A percentile compares a stretch with the other conserved stretches of the same genome.
Conservation (phyloP, 2,888 invertebrate species). For the Patella ulyssiponensis region DNA sequence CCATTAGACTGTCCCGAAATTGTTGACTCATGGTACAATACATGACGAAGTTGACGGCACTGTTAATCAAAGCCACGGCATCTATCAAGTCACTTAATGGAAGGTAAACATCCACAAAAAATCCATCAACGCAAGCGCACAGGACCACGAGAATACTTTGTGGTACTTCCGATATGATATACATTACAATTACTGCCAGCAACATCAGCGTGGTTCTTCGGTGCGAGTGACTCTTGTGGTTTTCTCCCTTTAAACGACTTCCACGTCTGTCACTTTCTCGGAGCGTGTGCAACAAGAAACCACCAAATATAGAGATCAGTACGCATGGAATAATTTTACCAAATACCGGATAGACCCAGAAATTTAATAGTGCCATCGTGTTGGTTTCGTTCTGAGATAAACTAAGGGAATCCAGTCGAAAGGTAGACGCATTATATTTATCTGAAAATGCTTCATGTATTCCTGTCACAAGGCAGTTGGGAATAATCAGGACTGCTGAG, state of each 20-base stretch:
- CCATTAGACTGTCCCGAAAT: conserved; percentile 79
- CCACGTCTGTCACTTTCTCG: conserved; percentile 55
- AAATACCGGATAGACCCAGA: conserved; percentile 93
- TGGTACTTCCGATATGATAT: conserved; percentile 83
- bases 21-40: conserved; percentile 95
- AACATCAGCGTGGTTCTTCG: conserved; percentile 91
- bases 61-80: conserved; percentile 88
- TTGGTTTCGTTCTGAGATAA: conserved; percentile 36
- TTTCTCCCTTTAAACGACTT: conserved; percentile 50
- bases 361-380: conserved; percentile 35
- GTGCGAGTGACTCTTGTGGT: conserved; percentile 47
- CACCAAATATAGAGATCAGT: conserved; percentile 81
- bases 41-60: conserved; percentile 91
- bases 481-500: conserved; percentile 48
- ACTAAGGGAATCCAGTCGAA: conserved; percentile 39
- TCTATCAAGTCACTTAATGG: conserved; percentile 84
- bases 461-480: conserved; percentile 55
- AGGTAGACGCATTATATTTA: conserved; percentile 40
- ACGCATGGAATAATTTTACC: conserved; percentile 93
- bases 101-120: conserved; percentile 77
- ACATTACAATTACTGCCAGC: conserved; percentile 80
- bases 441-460: conserved; percentile 32
- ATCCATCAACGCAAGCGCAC: conserved; percentile 76
- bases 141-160: conserved; percentile 41
- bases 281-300: conserved; percentile 71